Evolutionary conservation across 2,113 vertebrate genomes (phyloP).

Genomic region (Oryzias woworae): DNA sequence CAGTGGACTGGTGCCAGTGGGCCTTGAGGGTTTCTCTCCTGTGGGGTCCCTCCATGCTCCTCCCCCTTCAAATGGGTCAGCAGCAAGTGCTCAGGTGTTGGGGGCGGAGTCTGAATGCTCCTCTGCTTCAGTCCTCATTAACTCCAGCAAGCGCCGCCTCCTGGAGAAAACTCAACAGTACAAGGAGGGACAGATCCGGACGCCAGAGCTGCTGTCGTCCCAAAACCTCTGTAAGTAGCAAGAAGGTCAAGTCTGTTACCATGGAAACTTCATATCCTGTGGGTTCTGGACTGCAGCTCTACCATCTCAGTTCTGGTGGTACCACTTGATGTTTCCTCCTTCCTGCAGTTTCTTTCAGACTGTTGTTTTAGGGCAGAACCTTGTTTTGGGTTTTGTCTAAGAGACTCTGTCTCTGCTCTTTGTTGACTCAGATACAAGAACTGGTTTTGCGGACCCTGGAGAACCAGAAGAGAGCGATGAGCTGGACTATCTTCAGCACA

Average conservation of each 20-base stretch:
- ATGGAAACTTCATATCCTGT: not conserved
- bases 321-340: no score
- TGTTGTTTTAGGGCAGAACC: not conserved
- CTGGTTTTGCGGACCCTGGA: constrained; percentile 2
- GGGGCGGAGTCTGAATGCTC: not conserved
- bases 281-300: not conserved
- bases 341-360: no score
- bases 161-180: constrained; percentile 36
- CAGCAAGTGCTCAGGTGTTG: not conserved
- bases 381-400: not conserved
- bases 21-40: constrained; percentile 21
- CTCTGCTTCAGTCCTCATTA: constrained; percentile 30
- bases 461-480: constrained; percentile 87
- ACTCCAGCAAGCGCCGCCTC: constrained; percentile 32
- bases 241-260: not conserved
- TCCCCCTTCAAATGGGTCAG: constrained; percentile 21
- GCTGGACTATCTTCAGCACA: constrained; percentile 53
- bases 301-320: no score
- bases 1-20: not conserved
- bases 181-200: constrained; percentile 21
- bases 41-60: constrained; percentile 29
- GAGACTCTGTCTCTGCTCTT: not conserved
- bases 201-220: constrained; percentile 39
- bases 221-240: constrained; percentile 43
- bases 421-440: constrained; percentile 38